Evolutionary conservation across 1,140 invertebrate species (phyloP).

Genomic region (Cydia strobilella): DNA sequence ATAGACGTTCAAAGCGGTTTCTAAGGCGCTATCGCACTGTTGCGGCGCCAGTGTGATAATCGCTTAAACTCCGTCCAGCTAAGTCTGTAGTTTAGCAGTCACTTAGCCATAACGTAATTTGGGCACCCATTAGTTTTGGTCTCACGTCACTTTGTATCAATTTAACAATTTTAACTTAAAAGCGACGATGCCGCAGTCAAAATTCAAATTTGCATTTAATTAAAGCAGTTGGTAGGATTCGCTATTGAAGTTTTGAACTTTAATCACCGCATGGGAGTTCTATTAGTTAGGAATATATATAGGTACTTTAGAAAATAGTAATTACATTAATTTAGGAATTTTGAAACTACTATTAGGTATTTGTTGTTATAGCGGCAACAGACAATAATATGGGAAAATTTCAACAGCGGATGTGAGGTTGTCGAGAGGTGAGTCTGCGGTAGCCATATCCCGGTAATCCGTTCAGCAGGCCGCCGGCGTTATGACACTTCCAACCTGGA

Average conservation of each 20-base stretch:
- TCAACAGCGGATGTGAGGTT: no score
- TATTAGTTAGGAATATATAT: not conserved
- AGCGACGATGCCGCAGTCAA: not conserved
- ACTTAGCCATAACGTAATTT: conserved; percentile 3
- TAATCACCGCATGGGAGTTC: not conserved
- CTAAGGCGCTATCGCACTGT: no score
- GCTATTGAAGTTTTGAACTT: not conserved
- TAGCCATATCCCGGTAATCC: no score
- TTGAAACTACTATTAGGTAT: no score
- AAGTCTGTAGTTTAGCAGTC: not conserved
- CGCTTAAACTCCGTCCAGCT: conserved; percentile 4
- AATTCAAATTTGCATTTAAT: not conserved
- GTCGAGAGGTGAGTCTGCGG: no score
- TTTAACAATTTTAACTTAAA: conserved; percentile 10
- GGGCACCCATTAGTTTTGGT: conserved; percentile 7
- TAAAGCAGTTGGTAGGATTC: not conserved
- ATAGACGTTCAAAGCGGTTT: no score
- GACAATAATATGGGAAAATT: no score
- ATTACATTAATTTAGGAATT: no score
- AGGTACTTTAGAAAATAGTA: not conserved
- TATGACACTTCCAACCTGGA: no score
- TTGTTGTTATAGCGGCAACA: no score
- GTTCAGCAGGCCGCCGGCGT: no score
- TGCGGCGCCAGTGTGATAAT: no score
- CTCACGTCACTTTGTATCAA: conserved; percentile 4